Evolutionary conservation across 2,797 vertebrate genomes (phyloP).

Genomic region (Enteromius argenteus): DNA sequence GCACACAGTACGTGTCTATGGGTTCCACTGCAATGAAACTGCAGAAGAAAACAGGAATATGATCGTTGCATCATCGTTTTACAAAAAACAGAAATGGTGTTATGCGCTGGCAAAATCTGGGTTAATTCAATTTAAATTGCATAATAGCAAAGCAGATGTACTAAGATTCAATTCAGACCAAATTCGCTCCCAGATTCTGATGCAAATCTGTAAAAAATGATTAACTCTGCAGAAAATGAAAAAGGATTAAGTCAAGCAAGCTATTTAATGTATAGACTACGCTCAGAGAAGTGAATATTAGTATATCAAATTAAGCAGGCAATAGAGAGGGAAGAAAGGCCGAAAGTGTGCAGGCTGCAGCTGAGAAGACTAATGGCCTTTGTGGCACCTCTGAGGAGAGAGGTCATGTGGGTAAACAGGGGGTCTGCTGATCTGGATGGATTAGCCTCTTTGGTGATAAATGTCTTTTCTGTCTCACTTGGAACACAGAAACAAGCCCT

Average conservation of each 20-base stretch:
- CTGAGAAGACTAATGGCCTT: conserved; percentile 71
- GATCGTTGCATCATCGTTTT: neutral
- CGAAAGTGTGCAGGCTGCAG: conserved; percentile 58
- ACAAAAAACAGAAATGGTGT: neutral
- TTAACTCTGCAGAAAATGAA: neutral
- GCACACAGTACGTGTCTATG: conserved; percentile 91
- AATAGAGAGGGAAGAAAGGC: neutral
- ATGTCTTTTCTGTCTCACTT: conserved; percentile 45
- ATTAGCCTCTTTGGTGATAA: conserved; percentile 58
- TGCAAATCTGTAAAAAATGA: neutral
- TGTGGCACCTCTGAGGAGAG: conserved; percentile 69
- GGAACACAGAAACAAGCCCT: conserved; percentile 26
- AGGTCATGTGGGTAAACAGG: conserved; percentile 65
- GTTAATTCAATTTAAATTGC: conserved; percentile 4
- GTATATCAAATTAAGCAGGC: neutral
- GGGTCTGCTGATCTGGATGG: conserved; percentile 68
- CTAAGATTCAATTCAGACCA: neutral
- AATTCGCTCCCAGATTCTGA: neutral
- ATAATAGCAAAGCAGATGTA: neutral
- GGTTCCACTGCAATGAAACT: conserved; percentile 96
- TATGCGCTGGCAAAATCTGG: neutral
- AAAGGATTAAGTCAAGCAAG: neutral
- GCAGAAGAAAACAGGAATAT: neutral
- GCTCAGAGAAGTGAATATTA: neutral
- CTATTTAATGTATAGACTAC: neutral